Percentiles rank a stretch among this genome's conserved stretches.
Evolutionary conservation across 2,797 vertebrate genomes (phyloP).

Genomic region (Numenius phaeopus): DNA sequence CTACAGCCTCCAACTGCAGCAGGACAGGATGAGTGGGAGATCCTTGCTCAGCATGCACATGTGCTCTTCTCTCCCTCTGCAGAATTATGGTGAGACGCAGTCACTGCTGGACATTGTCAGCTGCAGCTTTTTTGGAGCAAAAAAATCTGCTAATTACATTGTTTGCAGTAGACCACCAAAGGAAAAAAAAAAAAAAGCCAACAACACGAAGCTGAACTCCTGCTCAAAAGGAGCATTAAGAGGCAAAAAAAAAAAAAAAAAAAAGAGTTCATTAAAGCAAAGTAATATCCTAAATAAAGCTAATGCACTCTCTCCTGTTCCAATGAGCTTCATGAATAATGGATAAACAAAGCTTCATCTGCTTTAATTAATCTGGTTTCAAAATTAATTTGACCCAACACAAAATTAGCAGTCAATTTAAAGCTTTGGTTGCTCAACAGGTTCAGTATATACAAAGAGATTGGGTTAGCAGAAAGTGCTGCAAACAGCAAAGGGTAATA

Average conservation of each 20-base stretch:
- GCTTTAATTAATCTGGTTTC: slow-evolving; percentile 82
- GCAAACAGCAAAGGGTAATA: slow-evolving; percentile 6
- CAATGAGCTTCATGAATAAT: slow-evolving; percentile 80
- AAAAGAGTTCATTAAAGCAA: slow-evolving; percentile 64
- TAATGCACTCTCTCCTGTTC: slow-evolving; percentile 64
- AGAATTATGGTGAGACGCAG: not conserved
- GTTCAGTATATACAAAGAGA: slow-evolving; percentile 53
- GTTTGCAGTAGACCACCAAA: not conserved
- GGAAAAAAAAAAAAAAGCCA: not conserved
- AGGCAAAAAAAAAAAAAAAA: slow-evolving; percentile 17
- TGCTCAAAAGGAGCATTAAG: slow-evolving; percentile 44
- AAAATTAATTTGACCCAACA: slow-evolving; percentile 80
- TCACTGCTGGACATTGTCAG: not conserved
- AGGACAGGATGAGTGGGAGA: not conserved
- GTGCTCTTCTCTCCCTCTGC: not conserved
- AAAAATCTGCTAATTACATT: not conserved
- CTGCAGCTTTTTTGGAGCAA: not conserved
- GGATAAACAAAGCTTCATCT: slow-evolving; percentile 77
- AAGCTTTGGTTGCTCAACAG: slow-evolving; percentile 68
- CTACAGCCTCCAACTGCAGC: not conserved
- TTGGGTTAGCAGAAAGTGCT: slow-evolving; percentile 20
- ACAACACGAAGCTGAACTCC: not conserved
- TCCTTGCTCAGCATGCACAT: not conserved
- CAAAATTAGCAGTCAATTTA: slow-evolving; percentile 80
- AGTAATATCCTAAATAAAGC: slow-evolving; percentile 64